Evolutionary conservation across 1,140 invertebrate species (phyloP).

Genomic region (Leptinotarsa lineolata): DNA sequence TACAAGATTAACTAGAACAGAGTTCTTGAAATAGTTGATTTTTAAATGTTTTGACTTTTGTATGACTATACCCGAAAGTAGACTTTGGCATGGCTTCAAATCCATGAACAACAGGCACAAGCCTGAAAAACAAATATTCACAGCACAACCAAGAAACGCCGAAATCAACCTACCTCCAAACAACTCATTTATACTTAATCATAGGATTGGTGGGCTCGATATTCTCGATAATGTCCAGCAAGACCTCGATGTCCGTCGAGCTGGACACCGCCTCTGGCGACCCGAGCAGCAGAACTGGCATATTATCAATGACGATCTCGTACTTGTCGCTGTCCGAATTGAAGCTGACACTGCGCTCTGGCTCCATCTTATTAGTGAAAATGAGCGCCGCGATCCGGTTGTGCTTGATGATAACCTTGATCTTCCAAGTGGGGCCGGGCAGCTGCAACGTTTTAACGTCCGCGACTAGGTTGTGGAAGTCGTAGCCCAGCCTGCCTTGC

Average conservation of each 20-base stretch:
- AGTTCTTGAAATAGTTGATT: no score
- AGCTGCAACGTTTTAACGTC: conserved; percentile 43
- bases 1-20: no score
- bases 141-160: background rate
- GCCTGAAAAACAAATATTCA: no score
- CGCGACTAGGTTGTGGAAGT: conserved; percentile 36
- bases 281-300: conserved; percentile 36
- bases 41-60: no score
- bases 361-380: conserved; percentile 38
- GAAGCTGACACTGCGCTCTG: conserved; percentile 38
- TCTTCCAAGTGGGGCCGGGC: conserved; percentile 40
- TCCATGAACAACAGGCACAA: no score
- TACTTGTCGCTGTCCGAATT: conserved; percentile 36
- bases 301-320: conserved; percentile 37
- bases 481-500: conserved; percentile 37
- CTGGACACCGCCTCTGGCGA: conserved; percentile 27
- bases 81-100: no score
- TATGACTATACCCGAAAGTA: no score
- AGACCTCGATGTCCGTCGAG: conserved; percentile 37
- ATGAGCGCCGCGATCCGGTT: conserved; percentile 38
- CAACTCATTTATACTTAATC: conserved; percentile 37
- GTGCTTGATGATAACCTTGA: conserved; percentile 40
- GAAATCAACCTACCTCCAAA: background rate
- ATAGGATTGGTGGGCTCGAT: conserved; percentile 36
- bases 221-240: conserved; percentile 37